Evolutionary conservation across 2,797 vertebrate species (phyloP), one percentile per base, ranked within the genome.

Genomic region (Thunnus albacares): DNA sequence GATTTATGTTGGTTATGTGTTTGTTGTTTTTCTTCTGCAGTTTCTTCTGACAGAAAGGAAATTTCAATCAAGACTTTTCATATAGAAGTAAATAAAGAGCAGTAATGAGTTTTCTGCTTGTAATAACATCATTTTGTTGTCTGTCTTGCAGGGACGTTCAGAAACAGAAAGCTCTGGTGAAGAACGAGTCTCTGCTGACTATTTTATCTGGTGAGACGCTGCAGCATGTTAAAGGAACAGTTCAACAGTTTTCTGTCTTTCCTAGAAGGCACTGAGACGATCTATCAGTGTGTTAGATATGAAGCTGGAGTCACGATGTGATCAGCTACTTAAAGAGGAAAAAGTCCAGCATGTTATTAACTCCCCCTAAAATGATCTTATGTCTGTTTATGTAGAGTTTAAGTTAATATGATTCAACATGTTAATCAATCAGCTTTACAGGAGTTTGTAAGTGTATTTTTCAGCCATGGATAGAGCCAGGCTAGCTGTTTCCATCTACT

Each of bases 111-210:
- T 33, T 33, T 14, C 13, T 43, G 33, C 14, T 28, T 53, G 43
- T 28, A 10, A 49, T 47, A 28, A 47, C 26, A 47, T 1, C 41
- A 22, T 18, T 22, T 38, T 67, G n/a, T 26, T 1, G 0, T 43
- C 20, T 8, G 9, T 43, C 0, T 68, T 89, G 56, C 93, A 99
- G 98, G 98, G 97, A 99, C 72, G 96, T 97, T 73, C 96, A 97
- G 83, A 98, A 97, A 68, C 97, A 97, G 88, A 94, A 90, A 43
- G 96, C 96, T 47, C 90, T 99, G 93, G 96, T 99, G 90, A 98
- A 97, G 93, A 97, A 99, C 17, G 97, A 98, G 63, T 97, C 98
- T 69, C 94, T 99, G 75, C 94, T 95, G 87, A 96, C 95, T 56
- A 96, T 99, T 83, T 93, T 99, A 91, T 94, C 97, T 93, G 98